Evolutionary conservation across 2,888 invertebrate species (phyloP), one percentile per base, ranked within the genome.

Genomic region (Eucriotettix oculatus): DNA sequence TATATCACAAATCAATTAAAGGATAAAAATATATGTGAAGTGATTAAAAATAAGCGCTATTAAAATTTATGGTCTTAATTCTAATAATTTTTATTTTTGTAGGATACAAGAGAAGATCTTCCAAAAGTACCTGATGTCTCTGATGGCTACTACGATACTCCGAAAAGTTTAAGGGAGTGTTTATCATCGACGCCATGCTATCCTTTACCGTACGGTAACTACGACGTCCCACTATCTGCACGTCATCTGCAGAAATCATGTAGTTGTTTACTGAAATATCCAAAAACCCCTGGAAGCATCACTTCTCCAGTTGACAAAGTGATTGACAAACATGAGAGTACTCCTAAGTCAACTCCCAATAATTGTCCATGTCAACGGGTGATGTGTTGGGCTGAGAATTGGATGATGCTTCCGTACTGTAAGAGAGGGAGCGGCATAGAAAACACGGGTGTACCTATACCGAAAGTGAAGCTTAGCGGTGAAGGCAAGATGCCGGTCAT

Each of bases 61-160:
- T n/a, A n/a, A n/a, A n/a, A n/a, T n/a, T n/a, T n/a, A n/a, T n/a
- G n/a, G n/a, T n/a, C n/a, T n/a, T n/a, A 29, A 29, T 29, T 29
- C 3, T 29, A 29, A 29, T 29, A 7, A 29, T 29, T 29, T 29
- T 29, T 29, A 29, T 29, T 7, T 29, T 29, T 29, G 7, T 29
- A 29, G 29, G 29, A 29, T 29, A 29, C 29, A 29, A 29, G 29
- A 29, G 29, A 29, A 29, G 29, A 29, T 29, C 29, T 29, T 29
- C 7, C 29, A 29, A 29, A 29, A 29, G 29, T 29, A 29, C 29
- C 29, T 29, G 48, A 48, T n/a, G 48, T 48, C 48, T n/a, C 48
- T 16, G 66, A 72, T n/a, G 81, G 83, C 66, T 79, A 85, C 70
- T 87, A 87, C 69, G 87, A 87, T 65, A 87, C 86, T 10, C 86